Evolutionary conservation across 2,113 vertebrate species (phyloP), one percentile per base, ranked within the genome.

Genomic region (Lepus timidus): DNA sequence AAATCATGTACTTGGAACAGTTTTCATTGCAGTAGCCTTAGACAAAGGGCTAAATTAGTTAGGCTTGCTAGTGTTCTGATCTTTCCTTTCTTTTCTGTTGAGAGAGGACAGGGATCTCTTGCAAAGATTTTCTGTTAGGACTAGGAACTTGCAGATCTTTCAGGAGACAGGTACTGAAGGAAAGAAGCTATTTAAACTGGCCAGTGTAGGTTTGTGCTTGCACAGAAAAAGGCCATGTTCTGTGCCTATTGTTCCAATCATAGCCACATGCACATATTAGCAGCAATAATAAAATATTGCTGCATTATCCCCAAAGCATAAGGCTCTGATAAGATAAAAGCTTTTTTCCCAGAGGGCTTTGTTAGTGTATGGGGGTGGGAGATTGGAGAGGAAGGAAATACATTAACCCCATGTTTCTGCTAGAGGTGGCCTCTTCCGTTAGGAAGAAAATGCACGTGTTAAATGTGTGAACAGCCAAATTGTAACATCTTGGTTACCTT

Each of bases 201-300:
- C 79, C 94, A 94, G 25, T 80, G 95, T 91, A 94, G 94, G 96
- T 90, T 92, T 97, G 96, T 94, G 94, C 73, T 92, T n/a, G 80
- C n/a, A 36, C 51, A 91, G 96, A 97, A 97, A 96, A 97, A 97
- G 96, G 94, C 74, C 4, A 58, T 55, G 52, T 58, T 61, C 95
- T 97, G 94, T 92, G 95, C 81, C 95, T 97, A 93, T 96, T 84
- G 93, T 95, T 98, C 62, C 67, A 88, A 51, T 90, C 93, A 96
- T 95, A 97, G 93, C 86, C 97, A 98, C 90, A 95, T 95, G 93
- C 95, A 95, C 93, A 96, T 97, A 97, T 97, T 98, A 97, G 93
- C 95, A 98, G 97, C 97, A 97, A 97, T 96, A 97, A 98, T 96
- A 94, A 96, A 97, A 0, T 89, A 97, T 95, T 90, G 97, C 89